Evolutionary conservation across 1,140 invertebrate species (phyloP).

Genomic region (Drosophila quadrilineata): DNA sequence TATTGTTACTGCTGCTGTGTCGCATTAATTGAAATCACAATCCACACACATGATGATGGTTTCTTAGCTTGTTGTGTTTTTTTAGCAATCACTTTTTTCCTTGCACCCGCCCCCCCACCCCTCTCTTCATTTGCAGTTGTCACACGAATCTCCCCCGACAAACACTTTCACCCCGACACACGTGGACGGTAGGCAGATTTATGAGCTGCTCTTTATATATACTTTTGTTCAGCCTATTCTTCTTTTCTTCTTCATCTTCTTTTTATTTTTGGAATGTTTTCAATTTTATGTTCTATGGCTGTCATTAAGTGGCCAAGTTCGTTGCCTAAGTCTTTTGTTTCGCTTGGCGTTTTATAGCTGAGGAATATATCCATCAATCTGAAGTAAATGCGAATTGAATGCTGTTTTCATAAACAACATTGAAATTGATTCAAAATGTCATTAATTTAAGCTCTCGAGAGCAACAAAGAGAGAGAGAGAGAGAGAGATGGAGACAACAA

Average conservation of each 20-base stretch:
- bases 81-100: constrained; percentile 64
- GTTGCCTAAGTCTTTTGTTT: constrained; percentile 72
- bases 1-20: too few species aligned
- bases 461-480: constrained; percentile 13
- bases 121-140: constrained; percentile 47
- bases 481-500: too few species aligned
- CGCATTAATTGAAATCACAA: constrained; percentile 70
- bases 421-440: constrained; percentile 70
- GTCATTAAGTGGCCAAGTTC: constrained; percentile 50
- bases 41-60: constrained; percentile 22
- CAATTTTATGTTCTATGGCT: constrained; percentile 65
- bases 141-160: constrained; percentile 13
- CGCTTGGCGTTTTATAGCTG: constrained; percentile 13
- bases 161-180: constrained; percentile 50
- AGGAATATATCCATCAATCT: constrained; percentile 59
- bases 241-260: too few species aligned
- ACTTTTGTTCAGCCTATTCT: too few species aligned
- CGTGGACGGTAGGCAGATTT: constrained; percentile 43
- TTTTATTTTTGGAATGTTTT: constrained; percentile 5
- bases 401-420: constrained; percentile 79
- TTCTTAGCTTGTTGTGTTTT: constrained; percentile 4
- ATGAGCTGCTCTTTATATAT: too few species aligned
- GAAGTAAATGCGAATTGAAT: constrained; percentile 73
- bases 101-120: neutral
- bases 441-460: constrained; percentile 59